A percentile compares a stretch with the other conserved stretches of the same genome.
Conservation (phyloP, 2,888 invertebrate genomes). For the Lysandra coridon region DNA sequence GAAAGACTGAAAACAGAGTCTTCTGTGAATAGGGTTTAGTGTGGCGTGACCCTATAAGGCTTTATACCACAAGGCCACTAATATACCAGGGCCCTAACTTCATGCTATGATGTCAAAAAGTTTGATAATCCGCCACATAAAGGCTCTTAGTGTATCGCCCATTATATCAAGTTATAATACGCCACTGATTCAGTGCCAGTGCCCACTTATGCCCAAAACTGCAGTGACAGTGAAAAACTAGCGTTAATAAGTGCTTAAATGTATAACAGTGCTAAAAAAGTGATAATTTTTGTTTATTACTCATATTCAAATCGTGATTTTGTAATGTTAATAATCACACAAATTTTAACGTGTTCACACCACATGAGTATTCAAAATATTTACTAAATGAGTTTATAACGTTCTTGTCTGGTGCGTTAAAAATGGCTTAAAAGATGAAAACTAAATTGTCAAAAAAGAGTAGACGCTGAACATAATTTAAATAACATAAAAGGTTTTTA, state of each 20-base stretch:
- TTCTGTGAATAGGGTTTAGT: no score
- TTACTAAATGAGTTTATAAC: not conserved
- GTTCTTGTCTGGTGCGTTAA: not conserved
- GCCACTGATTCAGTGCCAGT: conserved; percentile 4
- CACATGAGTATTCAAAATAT: not conserved
- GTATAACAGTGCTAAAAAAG: not conserved
- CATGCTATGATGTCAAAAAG: no score
- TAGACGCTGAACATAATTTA: no score
- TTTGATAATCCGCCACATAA: no score
- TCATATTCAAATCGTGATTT: not conserved
- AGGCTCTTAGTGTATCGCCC: no score
- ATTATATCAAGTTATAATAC: not conserved
- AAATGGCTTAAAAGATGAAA: no score
- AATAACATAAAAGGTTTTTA: no score
- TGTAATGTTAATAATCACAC: not conserved
- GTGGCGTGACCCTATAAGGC: no score
- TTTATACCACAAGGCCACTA: no score
- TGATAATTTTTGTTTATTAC: not conserved
- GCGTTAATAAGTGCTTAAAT: not conserved
- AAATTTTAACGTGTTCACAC: not conserved
- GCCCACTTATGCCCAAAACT: not conserved
- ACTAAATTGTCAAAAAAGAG: no score
- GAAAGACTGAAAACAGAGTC: not conserved
- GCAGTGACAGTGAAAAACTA: conserved; percentile 8
- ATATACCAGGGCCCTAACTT: no score